Conservation (phyloP, 2,113 vertebrate genomes). For the Neoarius graeffei region DNA sequence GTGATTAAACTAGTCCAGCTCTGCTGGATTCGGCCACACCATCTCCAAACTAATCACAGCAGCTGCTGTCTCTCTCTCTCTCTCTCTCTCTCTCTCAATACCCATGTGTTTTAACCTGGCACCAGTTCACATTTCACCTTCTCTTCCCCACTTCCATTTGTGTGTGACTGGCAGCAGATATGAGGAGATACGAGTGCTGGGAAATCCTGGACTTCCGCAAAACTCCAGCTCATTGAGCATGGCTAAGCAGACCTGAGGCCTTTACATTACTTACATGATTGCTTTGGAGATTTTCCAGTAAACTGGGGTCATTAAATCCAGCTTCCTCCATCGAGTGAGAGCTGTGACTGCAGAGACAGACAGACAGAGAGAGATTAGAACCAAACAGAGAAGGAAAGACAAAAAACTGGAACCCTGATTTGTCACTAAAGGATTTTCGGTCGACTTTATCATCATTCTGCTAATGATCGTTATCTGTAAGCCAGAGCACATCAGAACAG, state of each 20-base stretch:
- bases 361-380: constrained; percentile 26
- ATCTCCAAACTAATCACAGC: background rate
- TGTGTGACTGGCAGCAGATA: background rate
- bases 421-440: too few relatives aligned
- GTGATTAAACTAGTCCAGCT: background rate
- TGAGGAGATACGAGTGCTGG: background rate
- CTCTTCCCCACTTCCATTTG: background rate
- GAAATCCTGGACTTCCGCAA: constrained; percentile 11
- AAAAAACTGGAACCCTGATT: background rate
- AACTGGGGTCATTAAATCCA: constrained; percentile 85
- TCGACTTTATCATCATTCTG: background rate
- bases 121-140: background rate
- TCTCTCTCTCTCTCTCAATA: too few relatives aligned
- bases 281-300: constrained; percentile 95
- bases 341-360: constrained; percentile 77
- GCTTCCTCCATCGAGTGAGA: constrained; percentile 82
- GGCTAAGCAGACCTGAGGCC: constrained; percentile 44
- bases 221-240: constrained; percentile 34
- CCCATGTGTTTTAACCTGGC: background rate
- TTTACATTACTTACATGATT: constrained; percentile 87
- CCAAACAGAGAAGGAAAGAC: background rate
- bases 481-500: background rate
- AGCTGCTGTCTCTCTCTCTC: background rate
- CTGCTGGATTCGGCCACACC: background rate
- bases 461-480: background rate